phyloP scores from a whole-genome alignment of 2,113 vertebrate species.

The Tretioscincus oriximinensis region DNA sequence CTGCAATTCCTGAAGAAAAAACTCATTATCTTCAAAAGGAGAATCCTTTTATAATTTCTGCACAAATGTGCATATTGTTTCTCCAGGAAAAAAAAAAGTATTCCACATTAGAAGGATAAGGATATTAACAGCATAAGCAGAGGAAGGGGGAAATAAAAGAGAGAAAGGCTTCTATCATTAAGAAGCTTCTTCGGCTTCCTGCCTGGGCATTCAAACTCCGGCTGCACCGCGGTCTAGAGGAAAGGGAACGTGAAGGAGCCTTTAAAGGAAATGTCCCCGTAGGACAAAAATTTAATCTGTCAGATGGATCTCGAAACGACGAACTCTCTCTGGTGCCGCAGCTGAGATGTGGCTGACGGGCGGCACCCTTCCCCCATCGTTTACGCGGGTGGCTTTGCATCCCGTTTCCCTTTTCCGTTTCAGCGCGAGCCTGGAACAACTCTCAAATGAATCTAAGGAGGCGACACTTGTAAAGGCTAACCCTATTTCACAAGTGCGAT shows the following conservation, averaged over 20 bases:
- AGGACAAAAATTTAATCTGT: constrained; percentile 73
- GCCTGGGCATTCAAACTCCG: constrained; percentile 67
- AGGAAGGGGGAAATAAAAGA: constrained; percentile 12
- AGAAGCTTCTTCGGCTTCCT: constrained; percentile 68
- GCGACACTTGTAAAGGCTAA: constrained; percentile 83
- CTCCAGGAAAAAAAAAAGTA: constrained; percentile 66
- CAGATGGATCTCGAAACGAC: constrained; percentile 61
- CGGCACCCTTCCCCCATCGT: constrained; percentile 47
- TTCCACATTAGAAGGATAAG: constrained; percentile 76
- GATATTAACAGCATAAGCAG: constrained; percentile 77
- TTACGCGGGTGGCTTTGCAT: constrained; percentile 56
- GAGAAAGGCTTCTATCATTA: constrained; percentile 67
- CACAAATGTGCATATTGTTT: constrained; percentile 83
- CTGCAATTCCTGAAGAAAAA: constrained; percentile 83
- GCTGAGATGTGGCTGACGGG: constrained; percentile 37
- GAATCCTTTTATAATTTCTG: constrained; percentile 83
- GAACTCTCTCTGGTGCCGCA: constrained; percentile 56
- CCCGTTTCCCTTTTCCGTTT: constrained; percentile 73
- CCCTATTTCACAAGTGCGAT: constrained; percentile 83
- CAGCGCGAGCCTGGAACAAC: constrained; percentile 75
- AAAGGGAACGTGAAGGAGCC: constrained; percentile 69
- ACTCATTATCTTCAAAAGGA: constrained; percentile 85
- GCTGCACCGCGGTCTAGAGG: constrained; percentile 57
- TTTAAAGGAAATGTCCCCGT: constrained; percentile 72
- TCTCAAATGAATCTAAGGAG: constrained; percentile 78